Conservation (phyloP, 2,797 vertebrate species). For the Saxicola maurus region DNA sequence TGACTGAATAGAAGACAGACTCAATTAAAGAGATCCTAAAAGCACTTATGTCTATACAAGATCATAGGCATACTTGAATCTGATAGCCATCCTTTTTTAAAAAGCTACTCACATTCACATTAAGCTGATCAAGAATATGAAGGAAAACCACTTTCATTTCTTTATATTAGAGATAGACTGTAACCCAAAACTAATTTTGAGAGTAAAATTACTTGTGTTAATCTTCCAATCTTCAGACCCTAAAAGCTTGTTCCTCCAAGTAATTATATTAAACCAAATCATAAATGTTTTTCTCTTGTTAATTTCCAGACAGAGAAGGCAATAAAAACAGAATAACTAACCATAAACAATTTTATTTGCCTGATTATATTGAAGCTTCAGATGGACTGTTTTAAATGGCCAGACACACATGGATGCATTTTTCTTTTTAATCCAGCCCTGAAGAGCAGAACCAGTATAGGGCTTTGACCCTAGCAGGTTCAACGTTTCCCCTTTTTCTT, state of each 20-base stretch:
- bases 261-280: constrained; percentile 38
- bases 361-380: constrained; percentile 1
- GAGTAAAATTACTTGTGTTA: constrained; percentile 26
- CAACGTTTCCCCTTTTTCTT: not conserved
- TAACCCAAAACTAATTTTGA: constrained; percentile 31
- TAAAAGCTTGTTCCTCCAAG: not conserved
- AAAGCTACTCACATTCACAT: not conserved
- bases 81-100: not conserved
- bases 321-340: constrained; percentile 36
- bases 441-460: not conserved
- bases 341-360: constrained; percentile 14
- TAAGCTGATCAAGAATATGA: not conserved
- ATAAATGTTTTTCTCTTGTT: not conserved
- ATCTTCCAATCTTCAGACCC: constrained; percentile 16
- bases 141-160: not conserved
- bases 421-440: not conserved
- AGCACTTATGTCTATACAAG: not conserved
- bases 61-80: not conserved
- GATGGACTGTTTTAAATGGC: not conserved
- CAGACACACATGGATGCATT: not conserved
- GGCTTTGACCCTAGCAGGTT: not conserved
- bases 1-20: not conserved
- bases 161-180: not conserved
- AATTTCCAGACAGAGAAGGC: constrained; percentile 6
- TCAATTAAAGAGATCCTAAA: not conserved